Conservation (phyloP, 2,797 vertebrate genomes). For the Urosaurus nigricauda region DNA sequence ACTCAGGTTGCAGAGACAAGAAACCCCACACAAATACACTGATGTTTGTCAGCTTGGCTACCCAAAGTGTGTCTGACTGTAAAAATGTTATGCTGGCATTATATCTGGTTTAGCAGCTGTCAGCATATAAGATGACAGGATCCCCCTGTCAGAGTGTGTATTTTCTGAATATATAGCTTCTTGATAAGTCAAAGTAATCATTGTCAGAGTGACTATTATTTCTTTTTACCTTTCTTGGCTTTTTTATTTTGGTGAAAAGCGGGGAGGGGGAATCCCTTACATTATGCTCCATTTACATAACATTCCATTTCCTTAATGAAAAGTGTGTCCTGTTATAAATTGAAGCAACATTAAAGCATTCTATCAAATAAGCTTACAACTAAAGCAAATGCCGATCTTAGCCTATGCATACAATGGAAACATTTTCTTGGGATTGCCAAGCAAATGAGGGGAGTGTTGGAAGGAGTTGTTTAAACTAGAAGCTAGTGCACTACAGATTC, state of each 20-base stretch:
- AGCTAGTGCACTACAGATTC: conserved; percentile 7
- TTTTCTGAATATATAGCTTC: not conserved
- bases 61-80: not conserved
- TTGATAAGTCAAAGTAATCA: not conserved
- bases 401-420: not conserved
- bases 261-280: not conserved
- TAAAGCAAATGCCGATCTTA: conserved; percentile 37
- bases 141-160: not conserved
- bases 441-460: not conserved
- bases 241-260: conserved; percentile 17
- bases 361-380: not conserved
- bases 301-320: conserved; percentile 35
- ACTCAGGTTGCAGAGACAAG: not conserved
- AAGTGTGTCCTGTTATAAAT: conserved; percentile 24
- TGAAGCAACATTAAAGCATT: conserved; percentile 24
- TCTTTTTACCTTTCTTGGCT: conserved; percentile 10
- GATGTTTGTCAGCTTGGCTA: not conserved
- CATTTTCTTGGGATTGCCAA: not conserved
- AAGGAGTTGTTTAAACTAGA: conserved; percentile 11
- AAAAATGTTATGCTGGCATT: not conserved
- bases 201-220: conserved; percentile 11
- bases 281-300: conserved; percentile 10
- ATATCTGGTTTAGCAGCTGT: not conserved
- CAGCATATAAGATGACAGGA: not conserved
- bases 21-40: not conserved